Conservation (phyloP, 2,113 vertebrate species). For the Nanorana parkeri region DNA sequence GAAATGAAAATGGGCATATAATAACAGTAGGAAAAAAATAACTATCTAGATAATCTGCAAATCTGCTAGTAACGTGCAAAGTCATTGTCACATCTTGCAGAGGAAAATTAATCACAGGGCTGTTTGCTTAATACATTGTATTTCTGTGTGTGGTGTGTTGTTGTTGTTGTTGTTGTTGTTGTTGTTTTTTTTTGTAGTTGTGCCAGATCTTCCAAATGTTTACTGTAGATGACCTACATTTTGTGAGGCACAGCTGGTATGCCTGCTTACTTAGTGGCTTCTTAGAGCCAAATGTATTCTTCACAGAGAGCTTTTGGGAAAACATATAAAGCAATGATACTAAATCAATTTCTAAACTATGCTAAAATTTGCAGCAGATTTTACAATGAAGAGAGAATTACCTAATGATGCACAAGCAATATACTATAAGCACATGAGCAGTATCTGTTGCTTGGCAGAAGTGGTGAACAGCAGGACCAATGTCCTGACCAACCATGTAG, state of each 20-base stretch:
- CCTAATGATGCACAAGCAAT: neutral
- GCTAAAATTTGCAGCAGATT: conserved; percentile 3
- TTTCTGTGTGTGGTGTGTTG: too few species aligned
- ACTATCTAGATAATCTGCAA: conserved; percentile 1
- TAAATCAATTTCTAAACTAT: conserved; percentile 24
- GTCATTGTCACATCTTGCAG: conserved; percentile 9
- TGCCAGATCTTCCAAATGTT: conserved; percentile 42
- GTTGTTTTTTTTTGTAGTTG: conserved; percentile 2
- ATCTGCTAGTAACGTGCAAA: neutral
- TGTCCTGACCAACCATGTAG: neutral
- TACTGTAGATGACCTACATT: conserved; percentile 53
- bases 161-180: too few species aligned
- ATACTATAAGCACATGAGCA: neutral
- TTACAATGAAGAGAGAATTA: neutral
- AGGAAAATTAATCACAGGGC: conserved; percentile 40
- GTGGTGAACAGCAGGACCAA: neutral
- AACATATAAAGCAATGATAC: neutral
- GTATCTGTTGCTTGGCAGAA: neutral
- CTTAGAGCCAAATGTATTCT: conserved; percentile 10
- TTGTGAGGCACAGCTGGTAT: conserved; percentile 43
- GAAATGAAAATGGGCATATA: neutral
- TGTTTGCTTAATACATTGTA: conserved; percentile 42
- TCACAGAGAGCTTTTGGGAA: neutral
- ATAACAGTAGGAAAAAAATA: conserved; percentile 20
- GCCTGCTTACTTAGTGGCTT: conserved; percentile 24